Evolutionary conservation across 2,888 invertebrate genomes (phyloP).

Genomic region (Palloptera scutellata): DNA sequence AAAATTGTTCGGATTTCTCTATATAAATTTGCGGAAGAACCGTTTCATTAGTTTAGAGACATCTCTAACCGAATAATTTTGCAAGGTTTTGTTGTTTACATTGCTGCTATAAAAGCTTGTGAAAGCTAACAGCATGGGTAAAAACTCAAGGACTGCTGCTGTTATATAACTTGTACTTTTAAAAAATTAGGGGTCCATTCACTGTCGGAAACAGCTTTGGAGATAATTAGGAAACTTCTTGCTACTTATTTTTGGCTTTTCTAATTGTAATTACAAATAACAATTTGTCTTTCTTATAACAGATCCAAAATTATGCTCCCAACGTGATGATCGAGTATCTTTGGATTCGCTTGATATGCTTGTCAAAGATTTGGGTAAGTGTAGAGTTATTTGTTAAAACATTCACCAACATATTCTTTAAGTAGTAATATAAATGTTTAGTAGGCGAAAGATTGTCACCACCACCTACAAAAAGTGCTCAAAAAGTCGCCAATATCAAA

Average conservation of each 20-base stretch:
- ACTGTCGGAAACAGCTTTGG: too few species aligned
- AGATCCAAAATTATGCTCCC: conserved; percentile 31
- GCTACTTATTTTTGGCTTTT: background rate
- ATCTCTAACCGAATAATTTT: too few species aligned
- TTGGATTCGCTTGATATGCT: conserved; percentile 49
- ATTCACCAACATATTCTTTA: background rate
- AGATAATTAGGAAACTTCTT: too few species aligned
- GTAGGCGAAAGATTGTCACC: conserved; percentile 30
- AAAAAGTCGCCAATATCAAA: background rate
- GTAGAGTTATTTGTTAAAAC: conserved; percentile 35
- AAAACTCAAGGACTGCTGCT: too few species aligned
- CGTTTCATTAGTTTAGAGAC: too few species aligned
- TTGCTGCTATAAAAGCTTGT: too few species aligned
- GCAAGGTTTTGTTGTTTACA: too few species aligned
- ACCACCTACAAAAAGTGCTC: background rate
- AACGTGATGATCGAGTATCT: conserved; percentile 41
- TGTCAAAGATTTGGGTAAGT: conserved; percentile 49
- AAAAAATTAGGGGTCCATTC: too few species aligned
- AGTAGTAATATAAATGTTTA: background rate
- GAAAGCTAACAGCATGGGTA: too few species aligned
- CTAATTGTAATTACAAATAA: conserved; percentile 28
- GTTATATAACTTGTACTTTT: too few species aligned
- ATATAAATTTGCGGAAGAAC: too few species aligned
- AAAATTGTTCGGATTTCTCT: too few species aligned
- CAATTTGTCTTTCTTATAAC: conserved; percentile 25